Base-by-base conservation (phyloP, 2,888 invertebrate genomes). In the Drosophila helvetica region DNA sequence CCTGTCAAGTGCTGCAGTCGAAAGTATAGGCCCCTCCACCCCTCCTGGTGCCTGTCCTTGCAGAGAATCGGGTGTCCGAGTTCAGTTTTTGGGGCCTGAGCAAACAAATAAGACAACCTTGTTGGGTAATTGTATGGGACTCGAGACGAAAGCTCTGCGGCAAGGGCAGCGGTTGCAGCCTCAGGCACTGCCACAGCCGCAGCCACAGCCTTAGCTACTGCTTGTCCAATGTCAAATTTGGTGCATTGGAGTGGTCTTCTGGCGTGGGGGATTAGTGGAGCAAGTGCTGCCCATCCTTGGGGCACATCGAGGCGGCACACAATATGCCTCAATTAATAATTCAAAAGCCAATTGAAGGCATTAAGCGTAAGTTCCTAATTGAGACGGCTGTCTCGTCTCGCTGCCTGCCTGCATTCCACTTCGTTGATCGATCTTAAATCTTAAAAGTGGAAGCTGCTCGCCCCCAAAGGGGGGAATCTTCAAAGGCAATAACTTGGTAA, bases 331-430 rank as follows among this genome's bases (percentile, higher is more conserved):
- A 86, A 86, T 86, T 86, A 86, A 79, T 86, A 86, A 88, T 86
- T 88, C 83, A 84, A 87, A 83, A 80, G 88, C 77, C 85, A 86
- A 86, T 86, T 86, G 88, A 86, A 75, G 76, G 88, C 85, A 86
- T 86, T 86, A 88, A 88, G 86, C 77, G 84, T 75, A 86, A 85
- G 81, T 84, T 78, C 69, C 73, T 75, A 86, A 84, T 88, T 88
- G 86, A 68, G 72, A 48, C 56, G 62, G 48, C 47, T 73, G 62
- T 74, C 42, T 53, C 38, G 62, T 74, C 42, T 53, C 38, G 33
- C 60, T 53, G 61, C 66, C 60, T 53, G 61, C 66, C 67, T 85
- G 83, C 87, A 83, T 83, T 83, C 83, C 83, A 73, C 71, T 75
- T 81, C 73, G 77, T 83, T 74, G 72, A 85, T 85, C 85, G 85